A percentile compares a stretch with the other conserved stretches of the same genome.
phyloP scores from a whole-genome alignment of 2,888 invertebrate genomes.

The Baccha elongata region DNA sequence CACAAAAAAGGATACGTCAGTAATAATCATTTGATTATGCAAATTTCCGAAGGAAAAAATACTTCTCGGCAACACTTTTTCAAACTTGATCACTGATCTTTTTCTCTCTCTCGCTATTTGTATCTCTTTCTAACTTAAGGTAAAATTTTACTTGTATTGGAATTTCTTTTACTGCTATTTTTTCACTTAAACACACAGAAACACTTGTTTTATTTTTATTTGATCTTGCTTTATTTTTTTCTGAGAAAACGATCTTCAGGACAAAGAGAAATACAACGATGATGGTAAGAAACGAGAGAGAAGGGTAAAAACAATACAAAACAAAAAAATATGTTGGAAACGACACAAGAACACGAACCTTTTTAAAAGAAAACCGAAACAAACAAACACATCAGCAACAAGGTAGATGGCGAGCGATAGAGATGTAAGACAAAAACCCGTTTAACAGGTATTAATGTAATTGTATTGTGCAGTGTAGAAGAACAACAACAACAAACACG shows the following conservation, averaged over 20 bases:
- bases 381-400: conserved; percentile 20
- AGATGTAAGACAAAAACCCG: conserved; percentile 52
- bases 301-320: too few species aligned
- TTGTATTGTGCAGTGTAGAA: conserved; percentile 61
- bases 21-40: neutral
- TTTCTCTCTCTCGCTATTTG: neutral
- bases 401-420: conserved; percentile 26
- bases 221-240: conserved; percentile 33
- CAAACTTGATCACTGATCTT: conserved; percentile 38
- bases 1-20: neutral
- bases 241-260: conserved; percentile 59
- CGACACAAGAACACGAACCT: too few species aligned
- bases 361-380: too few species aligned
- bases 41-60: neutral
- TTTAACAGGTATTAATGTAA: conserved; percentile 68
- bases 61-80: neutral
- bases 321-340: too few species aligned
- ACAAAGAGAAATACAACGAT: conserved; percentile 22
- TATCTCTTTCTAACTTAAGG: conserved; percentile 9
- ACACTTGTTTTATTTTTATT: conserved; percentile 18
- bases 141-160: conserved; percentile 9
- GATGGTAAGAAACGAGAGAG: neutral
- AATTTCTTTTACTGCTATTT: conserved; percentile 64
- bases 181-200: conserved; percentile 37
- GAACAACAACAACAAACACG: conserved; percentile 50